Percentiles rank a stretch among this genome's conserved stretches.
Evolutionary conservation across 1,140 invertebrate genomes (phyloP).

Genomic region (Papilio glaucus): DNA sequence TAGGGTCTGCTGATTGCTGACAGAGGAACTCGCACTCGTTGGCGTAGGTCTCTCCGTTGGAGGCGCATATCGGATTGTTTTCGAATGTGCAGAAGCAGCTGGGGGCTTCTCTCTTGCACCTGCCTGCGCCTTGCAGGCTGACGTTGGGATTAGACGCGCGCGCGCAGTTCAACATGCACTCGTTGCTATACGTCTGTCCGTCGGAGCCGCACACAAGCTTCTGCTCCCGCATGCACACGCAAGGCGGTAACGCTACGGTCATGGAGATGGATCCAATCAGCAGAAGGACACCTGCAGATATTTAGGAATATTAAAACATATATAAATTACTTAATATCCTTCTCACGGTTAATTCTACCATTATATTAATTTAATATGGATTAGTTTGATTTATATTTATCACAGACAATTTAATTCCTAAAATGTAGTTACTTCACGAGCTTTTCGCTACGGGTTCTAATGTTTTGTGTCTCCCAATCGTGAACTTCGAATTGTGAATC

Average conservation of each 20-base stretch:
- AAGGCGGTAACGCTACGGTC: conserved; percentile 56
- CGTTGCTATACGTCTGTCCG: conserved; percentile 77
- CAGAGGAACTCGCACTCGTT: conserved; percentile 46
- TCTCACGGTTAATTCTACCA: not conserved
- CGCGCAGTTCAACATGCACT: conserved; percentile 77
- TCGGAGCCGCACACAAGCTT: conserved; percentile 82
- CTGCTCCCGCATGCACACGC: conserved; percentile 78
- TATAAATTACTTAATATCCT: not conserved
- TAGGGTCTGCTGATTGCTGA: conserved; percentile 24
- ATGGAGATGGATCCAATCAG: conserved; percentile 45
- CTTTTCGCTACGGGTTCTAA: no score
- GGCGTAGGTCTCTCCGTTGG: conserved; percentile 44
- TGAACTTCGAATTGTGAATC: no score
- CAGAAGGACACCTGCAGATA: conserved; percentile 50
- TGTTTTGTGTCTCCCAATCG: no score
- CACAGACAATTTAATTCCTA: no score
- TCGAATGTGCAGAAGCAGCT: conserved; percentile 44
- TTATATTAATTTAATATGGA: no score
- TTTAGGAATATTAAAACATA: not conserved
- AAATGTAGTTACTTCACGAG: no score
- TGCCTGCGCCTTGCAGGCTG: conserved; percentile 32
- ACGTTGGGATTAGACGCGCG: conserved; percentile 39
- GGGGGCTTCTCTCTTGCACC: conserved; percentile 35
- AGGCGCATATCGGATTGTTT: conserved; percentile 45
- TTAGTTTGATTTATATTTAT: no score